Base-by-base conservation (phyloP, 1,140 invertebrate species). In the Drosophila pachea region DNA sequence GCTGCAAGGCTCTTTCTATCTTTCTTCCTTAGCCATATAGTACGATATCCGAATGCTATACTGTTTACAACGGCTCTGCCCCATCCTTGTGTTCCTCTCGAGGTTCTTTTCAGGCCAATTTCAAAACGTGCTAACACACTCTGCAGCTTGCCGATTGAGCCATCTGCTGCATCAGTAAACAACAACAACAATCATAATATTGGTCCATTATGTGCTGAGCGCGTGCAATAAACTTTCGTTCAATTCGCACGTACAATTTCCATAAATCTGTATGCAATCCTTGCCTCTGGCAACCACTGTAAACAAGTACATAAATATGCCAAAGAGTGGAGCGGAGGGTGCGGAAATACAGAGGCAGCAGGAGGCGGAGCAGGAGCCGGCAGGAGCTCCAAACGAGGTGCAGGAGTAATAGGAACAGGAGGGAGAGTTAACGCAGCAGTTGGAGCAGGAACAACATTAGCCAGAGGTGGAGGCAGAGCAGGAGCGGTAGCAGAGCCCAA, bases 231-330 rank as follows among this genome's bases (percentile, higher is more conserved):
- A 84, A 69, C 59, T 50, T 73, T 50, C 58, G 35, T 65, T 32
- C 76, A 73, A 81, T 76, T 81, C 67, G 77, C 78, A 83, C 67
- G 68, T 70, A 84, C 62, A 76, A 70, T 73, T 79, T 70, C 58
- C 65, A 79, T 83, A 76, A 84, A 83, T 84, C 70, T 65, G 67
- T 69, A 68, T 62, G 35, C n/a, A 53, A 14, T 16, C 68, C 43
- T 33, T 43, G 58, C 60, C 66, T 45, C 43, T 42, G 47, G 47
- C 53, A 66, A 42, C 31, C 54, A 68, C 54, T 66, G 75, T 78
- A 83, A 83, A 78, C 79, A 78, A 79, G 58, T 67, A 84, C 73
- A 79, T 84, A 79, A 83, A 83, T 70, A 73, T 43, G 38, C 16
- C 31, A 36, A 64, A 36, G 35, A 42, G 8, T 16, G 14, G 4